Evolutionary conservation across 2,888 invertebrate genomes (phyloP).

Genomic region (Lithodes maja): DNA sequence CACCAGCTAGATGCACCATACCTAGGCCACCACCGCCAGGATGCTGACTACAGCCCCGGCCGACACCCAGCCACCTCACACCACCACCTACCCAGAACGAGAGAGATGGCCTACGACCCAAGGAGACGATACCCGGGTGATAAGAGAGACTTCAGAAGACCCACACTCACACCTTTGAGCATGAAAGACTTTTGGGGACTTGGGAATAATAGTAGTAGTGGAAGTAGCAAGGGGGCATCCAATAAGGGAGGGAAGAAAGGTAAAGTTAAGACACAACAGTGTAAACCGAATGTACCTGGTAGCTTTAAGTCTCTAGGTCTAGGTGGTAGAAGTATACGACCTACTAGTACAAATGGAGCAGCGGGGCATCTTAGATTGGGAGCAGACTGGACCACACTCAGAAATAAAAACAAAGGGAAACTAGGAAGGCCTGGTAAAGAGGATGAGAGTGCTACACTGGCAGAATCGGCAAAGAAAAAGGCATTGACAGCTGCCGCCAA

Average conservation of each 20-base stretch:
- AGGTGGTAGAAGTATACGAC: constrained; percentile 37
- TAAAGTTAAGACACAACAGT: constrained; percentile 22
- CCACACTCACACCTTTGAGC: not conserved
- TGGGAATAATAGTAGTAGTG: not conserved
- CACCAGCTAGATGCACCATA: constrained; percentile 8
- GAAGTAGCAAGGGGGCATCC: constrained; percentile 16
- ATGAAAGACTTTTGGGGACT: constrained; percentile 20
- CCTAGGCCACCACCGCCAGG: constrained; percentile 19
- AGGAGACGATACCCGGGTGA: constrained; percentile 29
- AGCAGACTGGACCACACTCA: constrained; percentile 27
- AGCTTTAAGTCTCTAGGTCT: constrained; percentile 43
- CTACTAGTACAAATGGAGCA: constrained; percentile 44
- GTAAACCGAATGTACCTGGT: constrained; percentile 33
- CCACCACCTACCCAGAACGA: not conserved
- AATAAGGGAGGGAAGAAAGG: constrained; percentile 34
- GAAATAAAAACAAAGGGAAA: constrained; percentile 40
- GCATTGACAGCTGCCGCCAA: constrained; percentile 67
- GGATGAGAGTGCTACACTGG: constrained; percentile 45
- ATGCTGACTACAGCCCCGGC: constrained; percentile 13
- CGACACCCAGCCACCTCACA: constrained; percentile 23
- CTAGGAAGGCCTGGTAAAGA: constrained; percentile 25
- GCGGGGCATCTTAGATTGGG: constrained; percentile 11
- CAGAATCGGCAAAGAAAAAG: constrained; percentile 67
- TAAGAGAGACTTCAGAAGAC: constrained; percentile 18
- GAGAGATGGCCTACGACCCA: constrained; percentile 38